phyloP scores from a whole-genome alignment of 2,113 vertebrate species.

The Chloropsis hardwickii region DNA sequence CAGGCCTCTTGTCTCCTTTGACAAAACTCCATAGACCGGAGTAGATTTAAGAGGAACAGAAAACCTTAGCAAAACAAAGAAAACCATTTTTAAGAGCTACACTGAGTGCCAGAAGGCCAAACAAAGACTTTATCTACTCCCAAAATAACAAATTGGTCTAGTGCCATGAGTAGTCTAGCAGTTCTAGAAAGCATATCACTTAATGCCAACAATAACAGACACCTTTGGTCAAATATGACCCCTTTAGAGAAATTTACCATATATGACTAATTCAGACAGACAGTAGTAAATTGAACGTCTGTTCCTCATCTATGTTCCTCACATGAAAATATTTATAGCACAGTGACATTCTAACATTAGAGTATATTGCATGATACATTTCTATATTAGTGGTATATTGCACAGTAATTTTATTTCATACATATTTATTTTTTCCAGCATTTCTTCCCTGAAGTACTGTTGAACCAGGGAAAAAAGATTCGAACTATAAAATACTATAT shows the following conservation, averaged over 20 bases:
- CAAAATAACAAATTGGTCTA: slow-evolving; percentile 41
- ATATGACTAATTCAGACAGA: slow-evolving; percentile 38
- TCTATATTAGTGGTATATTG: not conserved
- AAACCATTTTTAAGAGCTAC: slow-evolving; percentile 44
- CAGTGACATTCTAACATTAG: slow-evolving; percentile 4
- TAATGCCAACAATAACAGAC: slow-evolving; percentile 59
- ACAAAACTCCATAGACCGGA: not conserved
- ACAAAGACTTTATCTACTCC: slow-evolving; percentile 56
- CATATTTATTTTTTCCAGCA: not conserved
- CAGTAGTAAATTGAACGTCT: slow-evolving; percentile 5
- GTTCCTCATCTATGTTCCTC: not conserved
- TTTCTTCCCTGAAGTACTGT: not conserved
- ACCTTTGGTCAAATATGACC: slow-evolving; percentile 16
- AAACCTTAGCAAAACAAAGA: slow-evolving; percentile 58
- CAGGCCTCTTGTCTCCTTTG: not conserved
- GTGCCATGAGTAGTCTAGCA: not conserved
- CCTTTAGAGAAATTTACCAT: slow-evolving; percentile 11
- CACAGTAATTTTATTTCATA: not conserved
- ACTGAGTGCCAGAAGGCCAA: slow-evolving; percentile 50
- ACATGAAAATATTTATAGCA: slow-evolving; percentile 13
- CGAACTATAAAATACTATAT: not conserved
- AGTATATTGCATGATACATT: not conserved
- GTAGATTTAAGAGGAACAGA: slow-evolving; percentile 49
- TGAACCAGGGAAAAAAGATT: not conserved
- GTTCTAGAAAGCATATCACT: slow-evolving; percentile 20